Evolutionary conservation across 1,140 invertebrate genomes (phyloP), one percentile per base, ranked within the genome.

Genomic region (Holotrichia oblita): DNA sequence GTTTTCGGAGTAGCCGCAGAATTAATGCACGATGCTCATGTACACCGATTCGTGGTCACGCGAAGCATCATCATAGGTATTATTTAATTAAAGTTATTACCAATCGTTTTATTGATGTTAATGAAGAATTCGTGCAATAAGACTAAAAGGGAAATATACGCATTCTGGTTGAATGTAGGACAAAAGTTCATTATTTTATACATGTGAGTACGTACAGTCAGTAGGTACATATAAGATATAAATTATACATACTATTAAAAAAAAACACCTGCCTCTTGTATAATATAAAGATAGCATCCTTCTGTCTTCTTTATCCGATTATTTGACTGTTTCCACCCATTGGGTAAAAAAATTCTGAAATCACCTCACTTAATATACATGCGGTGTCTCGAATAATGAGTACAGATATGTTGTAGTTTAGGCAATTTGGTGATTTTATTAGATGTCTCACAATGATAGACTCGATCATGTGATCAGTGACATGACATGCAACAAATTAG

Each of bases 81-180:
- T 69, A 69, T 69, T 69, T 69, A 69, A 69, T 69, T 69, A 69
- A 69, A 24, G 27, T 69, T 69, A 69, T 69, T 69, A 69, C 61
- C 61, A 34, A 69, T 69, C 61, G 61, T 69, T 69, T 69, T 69
- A 69, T 69, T 69, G 61, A 69, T 69, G 61, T 27, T 69, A 69
- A 69, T 69, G 61, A 69, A 69, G 61, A 69, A 69, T 69, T 24
- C 61, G 61, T 22, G 22, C 22, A 69, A 69, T 34, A 69, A 69
- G 22, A 69, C 61, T 12, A 69, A 69, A 69, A 17, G 61, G 27
- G 22, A 69, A 69, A 27, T 69, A 69, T 14, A 9, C 22, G 61
- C 20, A 22, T 22, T 69, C 22, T 9, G 12, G 61, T 22, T 27
- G 27, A 27, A 69, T 69, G 61, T 69, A 69, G 61, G 61, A 69